phyloP scores from a whole-genome alignment of 2,888 invertebrate species.

The Adineta ricciae region DNA sequence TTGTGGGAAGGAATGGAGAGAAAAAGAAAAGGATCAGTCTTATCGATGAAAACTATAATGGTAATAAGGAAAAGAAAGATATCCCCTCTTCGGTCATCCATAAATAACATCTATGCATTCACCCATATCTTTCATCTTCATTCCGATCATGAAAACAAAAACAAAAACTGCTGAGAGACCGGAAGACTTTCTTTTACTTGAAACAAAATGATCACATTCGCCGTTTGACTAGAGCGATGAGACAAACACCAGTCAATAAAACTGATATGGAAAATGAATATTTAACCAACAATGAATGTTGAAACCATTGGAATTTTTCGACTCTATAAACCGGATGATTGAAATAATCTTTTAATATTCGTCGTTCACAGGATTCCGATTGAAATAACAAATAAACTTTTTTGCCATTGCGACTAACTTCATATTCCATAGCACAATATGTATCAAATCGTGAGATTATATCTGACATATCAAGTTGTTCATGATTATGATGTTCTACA shows the following conservation, averaged over 20 bases:
- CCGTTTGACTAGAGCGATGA: not conserved
- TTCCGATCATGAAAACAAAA: not conserved
- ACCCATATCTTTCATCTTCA: not conserved
- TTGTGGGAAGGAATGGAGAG: not conserved
- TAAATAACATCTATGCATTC: not conserved
- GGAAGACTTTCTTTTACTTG: no score
- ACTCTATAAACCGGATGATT: not conserved
- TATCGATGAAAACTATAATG: not conserved
- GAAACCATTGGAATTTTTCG: not conserved
- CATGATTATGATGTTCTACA: not conserved
- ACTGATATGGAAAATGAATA: not conserved
- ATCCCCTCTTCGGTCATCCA: not conserved
- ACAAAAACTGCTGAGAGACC: not conserved
- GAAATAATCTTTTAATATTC: not conserved
- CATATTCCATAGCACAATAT: not conserved
- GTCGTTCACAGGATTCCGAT: not conserved
- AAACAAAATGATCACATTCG: not conserved
- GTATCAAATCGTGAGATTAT: not conserved
- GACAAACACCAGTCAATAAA: not conserved
- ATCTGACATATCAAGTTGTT: not conserved
- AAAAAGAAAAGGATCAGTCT: not conserved
- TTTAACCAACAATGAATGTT: not conserved
- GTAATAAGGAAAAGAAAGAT: not conserved
- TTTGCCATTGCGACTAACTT: not conserved
- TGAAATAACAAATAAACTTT: not conserved